Percentiles rank a stretch among this genome's conserved stretches.
Evolutionary conservation across 2,113 vertebrate species (phyloP).

Genomic region (Tenebrosternarchus preto): DNA sequence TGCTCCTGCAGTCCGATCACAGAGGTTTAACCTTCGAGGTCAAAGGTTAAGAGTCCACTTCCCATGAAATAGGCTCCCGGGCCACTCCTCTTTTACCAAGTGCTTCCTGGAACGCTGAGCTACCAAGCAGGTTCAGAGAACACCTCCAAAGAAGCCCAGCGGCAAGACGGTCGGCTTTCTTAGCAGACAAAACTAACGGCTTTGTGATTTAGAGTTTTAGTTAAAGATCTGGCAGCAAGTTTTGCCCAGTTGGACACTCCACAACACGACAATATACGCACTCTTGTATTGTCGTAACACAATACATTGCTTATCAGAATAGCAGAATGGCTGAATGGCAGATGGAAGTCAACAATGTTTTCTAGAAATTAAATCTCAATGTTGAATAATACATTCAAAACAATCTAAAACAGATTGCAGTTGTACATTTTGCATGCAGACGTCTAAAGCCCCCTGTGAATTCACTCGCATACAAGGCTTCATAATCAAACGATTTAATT

Average conservation of each 20-base stretch:
- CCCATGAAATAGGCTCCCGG: conserved; percentile 38
- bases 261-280: too few relatives aligned
- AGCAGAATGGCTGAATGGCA: not conserved
- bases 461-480: not conserved
- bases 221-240: not conserved
- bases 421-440: not conserved
- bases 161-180: not conserved
- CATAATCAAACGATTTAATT: conserved; percentile 31
- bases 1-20: conserved; percentile 19
- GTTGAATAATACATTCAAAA: not conserved
- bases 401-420: not conserved
- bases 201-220: not conserved
- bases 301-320: not conserved
- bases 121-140: not conserved
- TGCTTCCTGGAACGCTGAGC: conserved; percentile 7
- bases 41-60: conserved; percentile 33
- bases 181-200: too few relatives aligned
- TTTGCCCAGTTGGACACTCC: too few relatives aligned
- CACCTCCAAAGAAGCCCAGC: not conserved
- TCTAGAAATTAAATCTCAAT: not conserved
- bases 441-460: not conserved
- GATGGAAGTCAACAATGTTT: not conserved
- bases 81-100: conserved; percentile 32
- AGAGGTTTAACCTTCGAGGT: conserved; percentile 32
- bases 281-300: not conserved